phyloP scores from a whole-genome alignment of 2,113 vertebrate genomes.

The Entelurus aequoreus region DNA sequence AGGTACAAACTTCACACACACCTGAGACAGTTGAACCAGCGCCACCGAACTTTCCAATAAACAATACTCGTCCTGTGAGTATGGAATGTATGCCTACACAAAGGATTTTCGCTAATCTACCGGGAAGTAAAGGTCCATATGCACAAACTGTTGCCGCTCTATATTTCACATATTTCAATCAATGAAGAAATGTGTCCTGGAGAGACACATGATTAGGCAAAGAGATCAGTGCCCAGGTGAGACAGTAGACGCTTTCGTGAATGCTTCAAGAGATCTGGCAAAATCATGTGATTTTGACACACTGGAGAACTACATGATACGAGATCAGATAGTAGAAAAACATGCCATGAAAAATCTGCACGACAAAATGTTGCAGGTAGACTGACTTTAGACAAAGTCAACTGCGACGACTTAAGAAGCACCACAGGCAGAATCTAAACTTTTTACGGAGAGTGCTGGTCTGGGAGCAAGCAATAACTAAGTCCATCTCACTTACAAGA shows the following conservation, averaged over 20 bases:
- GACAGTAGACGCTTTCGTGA: not conserved
- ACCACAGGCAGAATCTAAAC: not conserved
- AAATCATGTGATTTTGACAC: not conserved
- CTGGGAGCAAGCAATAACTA: not conserved
- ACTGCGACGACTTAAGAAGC: not conserved
- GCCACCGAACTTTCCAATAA: too few species aligned
- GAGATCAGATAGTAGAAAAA: not conserved
- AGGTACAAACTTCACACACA: too few species aligned
- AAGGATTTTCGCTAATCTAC: too few species aligned
- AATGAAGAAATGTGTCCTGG: not conserved
- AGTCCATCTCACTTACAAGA: not conserved
- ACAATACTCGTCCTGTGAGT: too few species aligned
- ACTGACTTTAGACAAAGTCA: not conserved
- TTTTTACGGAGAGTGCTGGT: not conserved
- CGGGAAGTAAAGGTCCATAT: not conserved
- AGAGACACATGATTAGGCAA: not conserved
- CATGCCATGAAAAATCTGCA: not conserved
- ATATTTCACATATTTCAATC: not conserved
- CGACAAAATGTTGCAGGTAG: not conserved
- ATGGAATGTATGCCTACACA: too few species aligned
- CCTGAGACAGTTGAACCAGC: too few species aligned
- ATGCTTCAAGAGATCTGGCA: not conserved
- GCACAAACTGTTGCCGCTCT: not conserved
- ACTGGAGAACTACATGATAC: not conserved
- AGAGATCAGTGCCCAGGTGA: not conserved